Conservation (phyloP, 2,888 invertebrate genomes). For the Alitta virens region DNA sequence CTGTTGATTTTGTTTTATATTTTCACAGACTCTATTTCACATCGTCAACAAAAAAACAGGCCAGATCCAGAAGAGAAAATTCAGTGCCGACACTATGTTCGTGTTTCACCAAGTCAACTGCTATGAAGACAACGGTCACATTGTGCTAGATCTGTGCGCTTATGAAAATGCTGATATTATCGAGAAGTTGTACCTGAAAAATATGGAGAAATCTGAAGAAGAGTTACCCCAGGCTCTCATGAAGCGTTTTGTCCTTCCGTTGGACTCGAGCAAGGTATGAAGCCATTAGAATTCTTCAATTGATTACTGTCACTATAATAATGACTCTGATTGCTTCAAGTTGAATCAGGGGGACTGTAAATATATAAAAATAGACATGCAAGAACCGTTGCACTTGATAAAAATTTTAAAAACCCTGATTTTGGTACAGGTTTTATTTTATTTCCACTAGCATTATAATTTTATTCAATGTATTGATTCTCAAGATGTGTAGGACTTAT, state of each 20-base stretch:
- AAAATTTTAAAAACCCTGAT: no score
- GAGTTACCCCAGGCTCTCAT: no score
- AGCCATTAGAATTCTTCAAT: background rate
- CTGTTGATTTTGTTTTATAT: no score
- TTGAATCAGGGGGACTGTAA: no score
- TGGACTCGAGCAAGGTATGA: background rate
- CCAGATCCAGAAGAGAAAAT: background rate
- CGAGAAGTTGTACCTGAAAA: no score
- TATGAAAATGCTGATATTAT: background rate
- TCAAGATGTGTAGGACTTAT: background rate
- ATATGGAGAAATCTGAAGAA: no score
- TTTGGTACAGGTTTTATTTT: no score
- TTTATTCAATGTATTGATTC: no score
- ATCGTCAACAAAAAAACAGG: background rate
- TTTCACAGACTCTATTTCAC: background rate
- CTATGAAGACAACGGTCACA: background rate
- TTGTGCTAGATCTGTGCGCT: background rate
- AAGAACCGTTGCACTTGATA: no score
- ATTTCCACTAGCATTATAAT: no score
- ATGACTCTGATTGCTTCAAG: background rate
- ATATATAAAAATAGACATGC: no score
- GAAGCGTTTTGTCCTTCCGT: no score
- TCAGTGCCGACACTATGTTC: background rate
- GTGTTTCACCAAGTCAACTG: conserved; percentile 1
- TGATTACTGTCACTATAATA: background rate